A percentile compares a stretch with the other conserved stretches of the same genome.
These are phyloP conservation scores for Brachyopa scutellaris DNA, from an alignment of 2,888 invertebrate genomes.

Conservation along the genomic window DNA sequence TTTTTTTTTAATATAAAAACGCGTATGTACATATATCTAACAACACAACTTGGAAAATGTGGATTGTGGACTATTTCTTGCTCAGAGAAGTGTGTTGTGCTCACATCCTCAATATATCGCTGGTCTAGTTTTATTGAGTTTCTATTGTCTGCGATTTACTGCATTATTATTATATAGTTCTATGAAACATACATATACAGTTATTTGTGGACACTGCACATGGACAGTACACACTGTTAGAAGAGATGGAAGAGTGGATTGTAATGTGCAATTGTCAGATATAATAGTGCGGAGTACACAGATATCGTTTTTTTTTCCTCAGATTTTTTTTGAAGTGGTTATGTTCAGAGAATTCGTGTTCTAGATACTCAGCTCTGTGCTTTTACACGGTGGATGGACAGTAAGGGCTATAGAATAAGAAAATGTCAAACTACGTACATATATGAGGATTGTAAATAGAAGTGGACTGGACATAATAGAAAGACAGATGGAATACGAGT, in stretches of 20 bases:
- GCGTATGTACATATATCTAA: neutral
- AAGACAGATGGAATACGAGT: constrained; percentile 14
- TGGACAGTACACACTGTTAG: neutral
- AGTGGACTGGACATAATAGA: constrained; percentile 33
- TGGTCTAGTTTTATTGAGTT: constrained; percentile 67
- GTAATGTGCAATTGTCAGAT: constrained; percentile 66
- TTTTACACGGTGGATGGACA: constrained; percentile 42
- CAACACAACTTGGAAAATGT: constrained; percentile 32
- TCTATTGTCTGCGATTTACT: constrained; percentile 72
- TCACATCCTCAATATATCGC: constrained; percentile 44
- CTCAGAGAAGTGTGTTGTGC: constrained; percentile 30
- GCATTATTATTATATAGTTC: constrained; percentile 61
- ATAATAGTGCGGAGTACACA: constrained; percentile 48
- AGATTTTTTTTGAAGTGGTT: constrained; percentile 21
- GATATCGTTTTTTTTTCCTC: constrained; percentile 11
- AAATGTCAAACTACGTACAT: constrained; percentile 23
- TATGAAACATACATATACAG: no score
- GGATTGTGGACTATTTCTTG: constrained; percentile 48
- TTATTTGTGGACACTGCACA: constrained; percentile 24
- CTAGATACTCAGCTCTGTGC: constrained; percentile 53
- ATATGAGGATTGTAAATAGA: constrained; percentile 26
- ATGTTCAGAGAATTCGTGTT: constrained; percentile 52
- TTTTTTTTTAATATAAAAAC: neutral
- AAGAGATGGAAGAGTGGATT: constrained; percentile 38
- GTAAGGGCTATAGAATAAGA: constrained; percentile 8